Base-by-base conservation (phyloP, 2,797 vertebrate genomes). In the Sebastiscus tertius region DNA sequence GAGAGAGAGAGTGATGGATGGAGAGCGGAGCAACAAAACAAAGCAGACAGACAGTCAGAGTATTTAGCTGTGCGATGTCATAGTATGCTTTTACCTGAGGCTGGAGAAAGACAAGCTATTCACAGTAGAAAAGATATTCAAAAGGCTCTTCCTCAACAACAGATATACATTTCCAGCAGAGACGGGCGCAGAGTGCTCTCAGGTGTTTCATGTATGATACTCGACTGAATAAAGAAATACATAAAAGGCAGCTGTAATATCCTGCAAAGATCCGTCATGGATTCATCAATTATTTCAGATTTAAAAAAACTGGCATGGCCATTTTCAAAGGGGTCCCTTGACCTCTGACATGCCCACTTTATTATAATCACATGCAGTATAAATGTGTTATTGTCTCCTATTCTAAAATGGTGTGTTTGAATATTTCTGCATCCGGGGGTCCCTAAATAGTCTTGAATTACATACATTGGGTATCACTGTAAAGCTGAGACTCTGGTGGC, bases 1-100 rank as follows among this genome's bases (percentile, higher is more conserved):
- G 18, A 70, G 76, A 52, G 16, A 68, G 49, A 27, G 55, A 66
- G 56, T 14, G 64, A 84, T 39, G 60, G 71, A 83, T 63, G 59
- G 16, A 74, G 34, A 58, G 46, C 42, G 58, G 27, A 79, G 58
- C 8, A 14, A 42, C 27, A 33, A 55, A 82, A 65, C 24, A 72
- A 74, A 67, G 39, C 34, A 36, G 34, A 36, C 27, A 68, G 31
- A 33, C 14, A 54, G 18, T 65, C 77, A 46, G n/a, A 73, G 33
- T 55, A n/a, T 13, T 29, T 13, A 59, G 75, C 52, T 14, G 33
- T 39, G 49, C 61, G 7, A 75, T 39, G 49, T 54, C 31, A 75
- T 26, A n/a, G 14, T 24, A 56, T 36, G 34, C 27, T 6, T 63
- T 66, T 31, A 49, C 18, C 52, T 49, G 46, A 70, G 1, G 22